phyloP scores from a whole-genome alignment of 2,113 vertebrate genomes.

The Sclerurus mexicanus region DNA sequence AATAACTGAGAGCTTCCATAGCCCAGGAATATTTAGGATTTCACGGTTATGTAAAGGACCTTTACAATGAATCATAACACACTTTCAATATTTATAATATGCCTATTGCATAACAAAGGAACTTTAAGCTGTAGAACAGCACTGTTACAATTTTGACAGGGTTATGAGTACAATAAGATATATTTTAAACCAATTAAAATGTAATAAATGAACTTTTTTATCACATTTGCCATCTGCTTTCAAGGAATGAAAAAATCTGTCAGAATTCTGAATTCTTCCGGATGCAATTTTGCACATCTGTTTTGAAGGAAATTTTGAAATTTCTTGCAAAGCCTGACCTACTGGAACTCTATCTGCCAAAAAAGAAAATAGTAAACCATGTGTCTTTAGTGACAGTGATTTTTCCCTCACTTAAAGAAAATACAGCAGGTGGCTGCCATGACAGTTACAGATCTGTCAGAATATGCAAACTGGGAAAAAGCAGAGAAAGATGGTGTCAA shows the following conservation, averaged over 20 bases:
- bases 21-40: neutral
- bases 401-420: neutral
- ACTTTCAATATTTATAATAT: neutral
- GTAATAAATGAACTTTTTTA: neutral
- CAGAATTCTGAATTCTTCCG: neutral
- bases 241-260: neutral
- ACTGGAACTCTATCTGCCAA: fast-evolving
- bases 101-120: neutral
- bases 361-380: neutral
- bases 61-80: neutral
- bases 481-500: neutral
- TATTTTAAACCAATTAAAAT: neutral
- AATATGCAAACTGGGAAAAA: neutral
- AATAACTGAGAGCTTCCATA: neutral
- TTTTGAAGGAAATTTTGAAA: neutral
- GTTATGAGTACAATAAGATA: neutral
- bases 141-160: neutral
- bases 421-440: neutral
- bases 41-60: neutral
- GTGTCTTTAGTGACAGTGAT: neutral
- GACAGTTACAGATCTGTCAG: neutral
- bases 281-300: neutral
- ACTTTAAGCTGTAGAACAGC: neutral
- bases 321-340: neutral
- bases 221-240: neutral